Percentiles rank a stretch among this genome's conserved stretches.
Evolutionary conservation across 1,140 invertebrate species (phyloP).

Genomic region (Trinorchestia longiramus): DNA sequence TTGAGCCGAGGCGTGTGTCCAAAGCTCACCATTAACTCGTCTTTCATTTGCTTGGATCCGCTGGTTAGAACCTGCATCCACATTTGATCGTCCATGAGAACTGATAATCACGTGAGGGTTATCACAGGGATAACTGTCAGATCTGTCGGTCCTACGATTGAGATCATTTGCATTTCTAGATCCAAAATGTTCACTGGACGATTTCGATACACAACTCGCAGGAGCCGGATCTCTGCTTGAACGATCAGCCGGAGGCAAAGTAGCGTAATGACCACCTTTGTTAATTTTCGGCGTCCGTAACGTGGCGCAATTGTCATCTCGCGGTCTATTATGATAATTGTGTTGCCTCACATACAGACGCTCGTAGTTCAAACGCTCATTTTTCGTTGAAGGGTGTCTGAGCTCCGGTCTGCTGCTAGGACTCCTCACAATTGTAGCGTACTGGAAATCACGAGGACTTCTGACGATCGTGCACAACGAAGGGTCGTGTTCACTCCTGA

Average conservation of each 20-base stretch:
- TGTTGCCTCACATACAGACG: background rate
- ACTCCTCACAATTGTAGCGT: background rate
- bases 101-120: background rate
- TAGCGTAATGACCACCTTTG: background rate
- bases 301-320: background rate
- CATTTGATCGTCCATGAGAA: background rate
- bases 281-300: background rate
- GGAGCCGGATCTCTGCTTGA: background rate
- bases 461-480: background rate
- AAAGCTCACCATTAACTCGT: background rate
- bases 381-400: background rate
- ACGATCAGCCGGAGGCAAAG: background rate
- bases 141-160: background rate
- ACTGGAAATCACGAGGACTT: background rate
- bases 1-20: background rate
- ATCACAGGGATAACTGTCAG: constrained; percentile 13
- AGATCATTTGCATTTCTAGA: background rate
- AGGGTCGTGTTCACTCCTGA: background rate
- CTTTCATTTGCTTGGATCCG: background rate
- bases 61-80: background rate
- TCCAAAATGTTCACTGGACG: background rate
- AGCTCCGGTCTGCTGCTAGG: background rate
- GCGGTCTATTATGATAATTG: background rate
- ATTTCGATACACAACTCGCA: background rate
- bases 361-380: background rate